Evolutionary conservation across 2,797 vertebrate species (phyloP), one percentile per base, ranked within the genome.

Genomic region (Poeciliopsis infans): DNA sequence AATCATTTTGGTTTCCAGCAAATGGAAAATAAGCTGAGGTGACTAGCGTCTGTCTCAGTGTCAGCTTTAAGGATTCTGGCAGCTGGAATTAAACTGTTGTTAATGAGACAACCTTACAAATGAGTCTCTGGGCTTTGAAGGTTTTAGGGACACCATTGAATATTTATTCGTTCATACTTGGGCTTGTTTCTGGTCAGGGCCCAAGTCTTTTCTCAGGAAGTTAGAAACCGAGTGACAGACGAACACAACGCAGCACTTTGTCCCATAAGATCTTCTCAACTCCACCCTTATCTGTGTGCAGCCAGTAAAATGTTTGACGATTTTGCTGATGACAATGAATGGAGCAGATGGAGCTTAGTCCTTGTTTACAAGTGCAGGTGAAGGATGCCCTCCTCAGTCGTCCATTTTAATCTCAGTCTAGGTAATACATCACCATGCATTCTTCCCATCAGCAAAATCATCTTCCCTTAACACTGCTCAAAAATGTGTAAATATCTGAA

Each of bases 241-340:
- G 55, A 87, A 87, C 81, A 88, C 88, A 86, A 89, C 72, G 64
- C 89, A 93, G 93, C 94, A 94, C 92, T 94, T 93, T 93, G 84
- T 85, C 83, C 88, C 82, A 28, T 70, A 75, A 85, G 85, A 86
- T 87, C 78, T 80, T 85, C 75, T 82, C 20, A 84, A 78, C 20
- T 72, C 77, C 69, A 74, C 74, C 69, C 82, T 76, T 86, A 70
- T 64, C 57, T 75, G 28, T 88, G 85, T 83, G 66, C 78, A 87
- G 85, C 78, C 68, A 31, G 25, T 69, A 47, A 80, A 88, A 70
- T 80, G 66, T 85, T 88, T 77, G 78, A 76, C 82, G 78, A 80
- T 81, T 81, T 81, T 92, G 93, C 93, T 93, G 72, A 94, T 92
- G 94, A 93, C 93, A 93, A 94, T 94, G 90, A 93, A 90, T 74